These are phyloP conservation scores for Lepidocolaptes lacrymiger DNA, from an alignment of 2,797 vertebrate species.

Conservation along the genomic window DNA sequence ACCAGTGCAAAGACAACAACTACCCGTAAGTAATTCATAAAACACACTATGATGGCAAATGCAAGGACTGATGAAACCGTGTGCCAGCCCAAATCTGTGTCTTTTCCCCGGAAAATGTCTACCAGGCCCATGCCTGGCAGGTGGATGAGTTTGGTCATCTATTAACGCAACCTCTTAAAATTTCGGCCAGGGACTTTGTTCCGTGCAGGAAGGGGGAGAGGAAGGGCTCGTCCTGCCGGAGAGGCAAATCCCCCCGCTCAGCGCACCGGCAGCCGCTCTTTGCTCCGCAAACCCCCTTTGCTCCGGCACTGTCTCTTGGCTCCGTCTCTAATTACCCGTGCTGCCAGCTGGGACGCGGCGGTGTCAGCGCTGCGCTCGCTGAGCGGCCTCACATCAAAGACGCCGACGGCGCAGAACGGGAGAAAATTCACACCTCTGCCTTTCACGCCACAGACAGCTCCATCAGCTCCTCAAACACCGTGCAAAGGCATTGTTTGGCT, in stretches of 20 bases:
- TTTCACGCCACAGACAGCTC: background rate
- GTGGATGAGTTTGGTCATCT: fast-evolving
- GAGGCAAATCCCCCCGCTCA: background rate
- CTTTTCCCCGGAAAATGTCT: background rate
- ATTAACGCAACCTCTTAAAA: fast-evolving
- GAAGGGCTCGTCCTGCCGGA: background rate
- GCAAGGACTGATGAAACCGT: fast-evolving
- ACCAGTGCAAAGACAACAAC: background rate
- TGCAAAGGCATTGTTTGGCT: background rate
- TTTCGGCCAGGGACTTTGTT: background rate
- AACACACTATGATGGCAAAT: fast-evolving
- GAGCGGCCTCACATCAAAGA: background rate
- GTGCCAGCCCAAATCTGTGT: fast-evolving
- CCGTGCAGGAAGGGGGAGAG: fast-evolving
- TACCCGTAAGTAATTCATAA: background rate
- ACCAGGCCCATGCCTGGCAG: background rate
- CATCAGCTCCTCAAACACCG: background rate
- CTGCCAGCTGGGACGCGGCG: background rate
- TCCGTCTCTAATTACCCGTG: background rate
- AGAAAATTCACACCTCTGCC: background rate
- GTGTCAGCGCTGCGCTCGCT: background rate
- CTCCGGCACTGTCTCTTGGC: background rate
- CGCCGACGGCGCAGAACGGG: background rate
- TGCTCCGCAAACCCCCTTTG: background rate
- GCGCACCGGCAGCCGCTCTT: background rate